Conservation (phyloP, 2,888 invertebrate species). For the Onchidella celtica region DNA sequence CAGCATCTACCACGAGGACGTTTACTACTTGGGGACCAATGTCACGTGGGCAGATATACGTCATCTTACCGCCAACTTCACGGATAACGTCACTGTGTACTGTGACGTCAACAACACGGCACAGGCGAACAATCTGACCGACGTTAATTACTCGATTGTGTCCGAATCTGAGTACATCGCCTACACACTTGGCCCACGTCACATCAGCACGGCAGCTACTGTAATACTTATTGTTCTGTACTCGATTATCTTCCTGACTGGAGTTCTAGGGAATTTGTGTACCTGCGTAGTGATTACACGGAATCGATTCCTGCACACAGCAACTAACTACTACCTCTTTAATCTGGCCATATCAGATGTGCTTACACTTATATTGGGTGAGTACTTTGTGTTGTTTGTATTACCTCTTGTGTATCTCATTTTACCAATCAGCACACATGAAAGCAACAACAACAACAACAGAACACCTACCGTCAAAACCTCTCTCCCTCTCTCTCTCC, state of each 20-base stretch:
- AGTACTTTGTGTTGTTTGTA: conserved; percentile 27
- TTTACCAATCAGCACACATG: neutral
- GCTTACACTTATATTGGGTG: conserved; percentile 87
- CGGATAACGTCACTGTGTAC: conserved; percentile 6
- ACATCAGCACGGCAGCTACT: conserved; percentile 58
- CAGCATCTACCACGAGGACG: neutral
- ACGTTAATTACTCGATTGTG: conserved; percentile 33
- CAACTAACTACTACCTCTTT: conserved; percentile 90
- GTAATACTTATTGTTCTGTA: conserved; percentile 70
- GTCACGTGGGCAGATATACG: conserved; percentile 40
- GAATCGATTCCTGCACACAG: conserved; percentile 74
- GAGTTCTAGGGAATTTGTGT: conserved; percentile 72
- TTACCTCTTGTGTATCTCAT: neutral
- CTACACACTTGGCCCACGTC: conserved; percentile 37
- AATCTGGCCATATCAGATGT: conserved; percentile 92
- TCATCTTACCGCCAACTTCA: neutral
- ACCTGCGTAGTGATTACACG: conserved; percentile 73
- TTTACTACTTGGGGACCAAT: conserved; percentile 22
- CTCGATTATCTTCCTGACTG: conserved; percentile 69
- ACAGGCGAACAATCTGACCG: conserved; percentile 13
- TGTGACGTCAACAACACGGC: conserved; percentile 23
- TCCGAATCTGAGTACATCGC: conserved; percentile 26
- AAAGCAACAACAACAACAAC: neutral
- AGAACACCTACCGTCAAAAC: neutral
- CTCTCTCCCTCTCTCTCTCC: neutral